Base-by-base conservation (phyloP, 2,797 vertebrate species). In the Danio albolineatus region DNA sequence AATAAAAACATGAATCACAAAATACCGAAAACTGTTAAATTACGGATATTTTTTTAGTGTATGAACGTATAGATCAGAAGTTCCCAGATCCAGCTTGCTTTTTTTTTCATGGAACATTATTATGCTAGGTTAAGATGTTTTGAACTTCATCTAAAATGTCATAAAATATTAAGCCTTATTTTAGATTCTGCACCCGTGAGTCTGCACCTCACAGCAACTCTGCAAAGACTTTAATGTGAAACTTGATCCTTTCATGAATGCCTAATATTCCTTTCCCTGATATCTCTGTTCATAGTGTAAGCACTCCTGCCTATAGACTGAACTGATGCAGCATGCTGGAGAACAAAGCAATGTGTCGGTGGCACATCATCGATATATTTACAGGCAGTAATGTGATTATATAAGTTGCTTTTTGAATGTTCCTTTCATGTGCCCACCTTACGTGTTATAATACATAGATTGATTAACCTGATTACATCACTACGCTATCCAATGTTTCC, bases 121-220 rank as follows among this genome's bases (percentile, higher is more conserved):
- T 41, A 49, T 49, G 53, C 76, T 53, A 62, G 76, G 57, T 71
- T 78, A 71, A 78, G 56, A 62, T 71, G 56, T 62, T 78, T 78
- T 78, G 56, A 62, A 71, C 56, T 62, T 78, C 65, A 61, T 78
- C 76, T 61, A 41, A 78, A 78, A 78, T 78, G 46, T 61, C 76
- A 71, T 78, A 36, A 70, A 78, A 71, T 78, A 78, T 78, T 78
- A 62, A 70, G 46, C 46, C 46, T 70, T 36, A 51, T 78, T 78
- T 71, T 53, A 61, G 38, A 78, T 78, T 78, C 66, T 62, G 36
- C 28, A 51, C 17, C 65, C 59, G 57, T 9, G 56, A 41, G 57
- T 53, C 56, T 70, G 62, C 53, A 78, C 66, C 76, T 71, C 56
- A 69, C 76, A 59, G 65, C 46, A 71, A 71, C 76, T 78, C 76